Evolutionary conservation across 92 coral and sea anemone genomes (phyloP).

Genomic region (Palythoa grandis): DNA sequence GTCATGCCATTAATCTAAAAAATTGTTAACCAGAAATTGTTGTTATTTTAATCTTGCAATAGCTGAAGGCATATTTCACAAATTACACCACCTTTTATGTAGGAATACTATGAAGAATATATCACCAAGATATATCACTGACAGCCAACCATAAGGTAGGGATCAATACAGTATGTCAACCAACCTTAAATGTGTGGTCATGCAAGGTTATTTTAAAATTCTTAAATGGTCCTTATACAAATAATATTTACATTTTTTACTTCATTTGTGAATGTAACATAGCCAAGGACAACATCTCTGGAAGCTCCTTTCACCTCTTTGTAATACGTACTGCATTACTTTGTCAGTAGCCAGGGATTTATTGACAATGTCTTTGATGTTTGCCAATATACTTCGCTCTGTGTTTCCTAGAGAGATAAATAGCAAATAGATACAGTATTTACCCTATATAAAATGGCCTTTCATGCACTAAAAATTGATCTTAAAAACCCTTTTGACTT

Average conservation of each 20-base stretch:
- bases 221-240: background rate
- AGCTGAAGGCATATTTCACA: too few species aligned
- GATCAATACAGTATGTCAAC: too few species aligned
- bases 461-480: background rate
- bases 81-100: too few species aligned
- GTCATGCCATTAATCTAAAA: too few species aligned
- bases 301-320: background rate
- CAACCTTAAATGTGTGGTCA: too few species aligned
- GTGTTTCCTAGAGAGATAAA: background rate
- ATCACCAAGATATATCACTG: too few species aligned
- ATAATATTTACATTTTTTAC: background rate
- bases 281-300: constrained; percentile 10
- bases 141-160: too few species aligned
- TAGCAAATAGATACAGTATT: background rate
- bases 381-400: constrained; percentile 16
- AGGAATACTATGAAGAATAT: too few species aligned
- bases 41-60: too few species aligned
- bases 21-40: too few species aligned
- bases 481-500: too few species aligned
- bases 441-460: background rate
- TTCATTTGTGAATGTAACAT: constrained; percentile 12
- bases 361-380: background rate
- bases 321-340: constrained; percentile 9
- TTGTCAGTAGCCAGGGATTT: constrained; percentile 8
- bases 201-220: too few species aligned